A percentile compares a stretch with the other conserved stretches of the same genome.
These are phyloP conservation scores for Acipenser oxyrinchus DNA, from an alignment of 2,797 vertebrate genomes.

Conservation along the genomic window DNA sequence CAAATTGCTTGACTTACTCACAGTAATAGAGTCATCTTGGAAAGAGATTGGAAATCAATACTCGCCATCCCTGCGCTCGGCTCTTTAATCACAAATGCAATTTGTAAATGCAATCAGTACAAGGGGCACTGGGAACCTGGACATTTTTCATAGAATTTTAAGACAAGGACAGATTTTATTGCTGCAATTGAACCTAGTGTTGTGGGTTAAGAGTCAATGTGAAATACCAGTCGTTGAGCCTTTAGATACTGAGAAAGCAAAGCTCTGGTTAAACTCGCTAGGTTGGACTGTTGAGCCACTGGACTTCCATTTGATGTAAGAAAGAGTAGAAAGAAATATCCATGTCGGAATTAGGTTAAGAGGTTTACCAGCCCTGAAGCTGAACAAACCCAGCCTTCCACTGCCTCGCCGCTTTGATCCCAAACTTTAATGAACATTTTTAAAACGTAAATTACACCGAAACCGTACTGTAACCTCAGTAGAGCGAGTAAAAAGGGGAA, in stretches of 20 bases:
- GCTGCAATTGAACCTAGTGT: not conserved
- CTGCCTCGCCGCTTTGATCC: constrained; percentile 8
- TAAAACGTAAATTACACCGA: constrained; percentile 1
- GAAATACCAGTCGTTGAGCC: not conserved
- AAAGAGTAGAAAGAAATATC: constrained; percentile 1
- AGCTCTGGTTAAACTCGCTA: not conserved
- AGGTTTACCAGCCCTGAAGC: not conserved
- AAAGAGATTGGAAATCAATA: constrained; percentile 61
- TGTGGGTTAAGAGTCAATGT: not conserved
- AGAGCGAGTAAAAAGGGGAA: not conserved
- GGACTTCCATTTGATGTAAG: not conserved
- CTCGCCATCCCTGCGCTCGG: constrained; percentile 40
- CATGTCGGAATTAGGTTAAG: constrained; percentile 3
- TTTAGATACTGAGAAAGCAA: not conserved
- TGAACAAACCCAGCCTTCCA: constrained; percentile 6
- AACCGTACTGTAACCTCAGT: not conserved
- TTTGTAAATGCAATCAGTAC: constrained; percentile 47
- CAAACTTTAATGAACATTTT: constrained; percentile 4
- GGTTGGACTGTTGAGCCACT: not conserved
- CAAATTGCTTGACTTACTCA: constrained; percentile 45
- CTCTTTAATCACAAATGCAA: constrained; percentile 44
- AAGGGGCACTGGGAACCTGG: constrained; percentile 30
- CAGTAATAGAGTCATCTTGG: constrained; percentile 51
- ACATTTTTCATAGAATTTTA: constrained; percentile 4
- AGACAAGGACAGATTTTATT: not conserved